Evolutionary conservation across 92 coral and sea anemone species (phyloP).

Genomic region (Phenganax marumi): DNA sequence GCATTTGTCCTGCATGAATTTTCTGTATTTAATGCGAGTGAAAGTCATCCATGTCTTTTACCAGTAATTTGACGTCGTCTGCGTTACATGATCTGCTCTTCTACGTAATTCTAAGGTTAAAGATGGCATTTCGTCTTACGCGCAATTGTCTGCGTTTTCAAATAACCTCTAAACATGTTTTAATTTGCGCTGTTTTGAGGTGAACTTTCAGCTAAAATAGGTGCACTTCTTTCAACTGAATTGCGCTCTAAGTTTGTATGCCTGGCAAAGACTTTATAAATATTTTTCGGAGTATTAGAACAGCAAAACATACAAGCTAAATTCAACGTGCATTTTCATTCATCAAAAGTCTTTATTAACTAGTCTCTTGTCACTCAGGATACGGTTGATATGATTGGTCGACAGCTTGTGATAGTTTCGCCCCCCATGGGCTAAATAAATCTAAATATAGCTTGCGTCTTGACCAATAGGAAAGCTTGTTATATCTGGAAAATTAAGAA

Average conservation of each 20-base stretch:
- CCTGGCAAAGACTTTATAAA: not conserved
- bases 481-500: constrained; percentile 4
- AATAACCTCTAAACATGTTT: constrained; percentile 1
- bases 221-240: not conserved
- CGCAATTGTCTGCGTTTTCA: not conserved
- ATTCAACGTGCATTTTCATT: not conserved
- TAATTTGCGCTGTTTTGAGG: not conserved
- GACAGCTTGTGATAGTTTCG: not conserved
- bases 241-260: not conserved
- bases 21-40: too few species aligned
- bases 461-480: constrained; percentile 38
- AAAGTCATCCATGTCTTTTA: too few species aligned
- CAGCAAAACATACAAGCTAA: not conserved
- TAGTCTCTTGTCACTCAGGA: constrained; percentile 1
- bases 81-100: not conserved
- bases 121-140: not conserved
- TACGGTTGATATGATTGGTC: not conserved
- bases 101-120: constrained; percentile 2
- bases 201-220: not conserved
- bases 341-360: constrained; percentile 4
- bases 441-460: not conserved
- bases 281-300: not conserved
- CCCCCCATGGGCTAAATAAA: not conserved
- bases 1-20: not conserved
- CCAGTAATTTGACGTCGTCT: not conserved